These are phyloP conservation scores for Poecilobothrus nobilitatus DNA, from an alignment of 2,888 invertebrate genomes.

Conservation along the genomic window DNA sequence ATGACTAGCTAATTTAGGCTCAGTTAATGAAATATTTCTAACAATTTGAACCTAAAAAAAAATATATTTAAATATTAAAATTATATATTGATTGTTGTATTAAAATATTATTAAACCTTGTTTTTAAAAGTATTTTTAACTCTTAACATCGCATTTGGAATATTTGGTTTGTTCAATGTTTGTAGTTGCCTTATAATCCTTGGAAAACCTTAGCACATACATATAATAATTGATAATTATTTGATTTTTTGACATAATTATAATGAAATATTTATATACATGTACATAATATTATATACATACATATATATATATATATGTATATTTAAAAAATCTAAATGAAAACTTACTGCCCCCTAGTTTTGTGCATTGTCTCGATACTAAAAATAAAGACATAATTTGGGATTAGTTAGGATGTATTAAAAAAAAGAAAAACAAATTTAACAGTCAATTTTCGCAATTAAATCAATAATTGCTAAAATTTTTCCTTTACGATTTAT, in stretches of 20 bases:
- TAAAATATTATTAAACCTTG: neutral
- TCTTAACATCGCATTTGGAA: neutral
- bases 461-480: no score
- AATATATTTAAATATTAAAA: no score
- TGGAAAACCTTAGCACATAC: neutral
- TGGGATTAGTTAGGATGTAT: no score
- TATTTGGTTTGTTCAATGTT: neutral
- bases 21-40: slow-evolving; percentile 33
- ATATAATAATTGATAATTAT: no score
- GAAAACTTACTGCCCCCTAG: neutral
- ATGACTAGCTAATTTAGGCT: slow-evolving; percentile 29
- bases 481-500: no score
- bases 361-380: neutral
- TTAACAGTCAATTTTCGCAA: no score
- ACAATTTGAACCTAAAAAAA: neutral
- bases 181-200: neutral
- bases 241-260: neutral
- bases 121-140: neutral
- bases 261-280: neutral
- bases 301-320: no score
- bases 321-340: no score
- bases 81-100: neutral
- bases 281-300: neutral
- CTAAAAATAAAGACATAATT: neutral
- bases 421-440: no score